phyloP scores from a whole-genome alignment of 2,888 invertebrate genomes.

The Meghimatium bilineatum region DNA sequence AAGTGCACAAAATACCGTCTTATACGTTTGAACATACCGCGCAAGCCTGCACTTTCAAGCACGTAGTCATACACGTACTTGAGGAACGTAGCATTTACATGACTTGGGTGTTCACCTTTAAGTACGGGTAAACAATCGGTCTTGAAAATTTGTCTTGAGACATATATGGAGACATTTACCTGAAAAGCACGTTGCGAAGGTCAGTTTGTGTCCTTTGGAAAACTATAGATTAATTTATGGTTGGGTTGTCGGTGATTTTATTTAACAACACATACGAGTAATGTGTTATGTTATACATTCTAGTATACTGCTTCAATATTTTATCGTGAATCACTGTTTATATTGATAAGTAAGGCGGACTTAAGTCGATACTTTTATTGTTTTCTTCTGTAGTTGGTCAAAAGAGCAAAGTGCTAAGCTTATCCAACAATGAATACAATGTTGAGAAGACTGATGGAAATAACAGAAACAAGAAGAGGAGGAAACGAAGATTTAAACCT shows the following conservation, averaged over 20 bases:
- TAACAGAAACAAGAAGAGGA: background rate
- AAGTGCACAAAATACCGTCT: background rate
- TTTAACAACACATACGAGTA: background rate
- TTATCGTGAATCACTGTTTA: background rate
- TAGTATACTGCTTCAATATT: background rate
- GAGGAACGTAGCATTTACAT: conserved; percentile 15
- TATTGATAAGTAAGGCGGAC: background rate
- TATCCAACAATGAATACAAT: conserved; percentile 7
- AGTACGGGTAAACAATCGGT: conserved; percentile 5
- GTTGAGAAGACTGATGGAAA: background rate
- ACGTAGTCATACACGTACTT: background rate
- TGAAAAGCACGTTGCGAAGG: background rate
- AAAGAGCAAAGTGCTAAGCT: background rate
- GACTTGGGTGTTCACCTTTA: background rate
- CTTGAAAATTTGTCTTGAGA: background rate
- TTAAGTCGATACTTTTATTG: too few species aligned
- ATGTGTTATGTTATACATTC: background rate
- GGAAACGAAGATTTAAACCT: conserved; percentile 16
- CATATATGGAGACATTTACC: background rate
- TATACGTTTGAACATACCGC: background rate
- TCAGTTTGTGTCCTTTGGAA: background rate
- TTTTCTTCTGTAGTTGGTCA: conserved; percentile 5
- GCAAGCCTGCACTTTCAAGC: conserved; percentile 2
- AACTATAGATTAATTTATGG: background rate
- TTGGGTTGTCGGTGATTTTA: background rate